Conservation (phyloP, 2,888 invertebrate species). For the Pollenia amentaria region DNA sequence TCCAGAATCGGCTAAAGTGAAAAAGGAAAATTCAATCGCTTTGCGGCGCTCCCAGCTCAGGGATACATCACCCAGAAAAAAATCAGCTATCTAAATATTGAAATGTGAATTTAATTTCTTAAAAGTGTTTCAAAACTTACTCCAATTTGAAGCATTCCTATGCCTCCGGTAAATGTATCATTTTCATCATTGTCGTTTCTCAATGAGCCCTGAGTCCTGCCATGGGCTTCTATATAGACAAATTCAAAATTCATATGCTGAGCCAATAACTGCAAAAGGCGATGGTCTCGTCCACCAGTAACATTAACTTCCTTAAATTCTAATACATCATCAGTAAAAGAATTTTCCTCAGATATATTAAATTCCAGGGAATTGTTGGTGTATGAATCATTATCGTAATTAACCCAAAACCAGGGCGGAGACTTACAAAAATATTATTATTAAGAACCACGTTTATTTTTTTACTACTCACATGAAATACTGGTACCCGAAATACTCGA, state of each 20-base stretch:
- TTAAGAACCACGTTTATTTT: not conserved
- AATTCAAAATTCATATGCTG: slow-evolving; percentile 90
- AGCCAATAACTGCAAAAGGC: slow-evolving; percentile 87
- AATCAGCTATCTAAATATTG: slow-evolving; percentile 86
- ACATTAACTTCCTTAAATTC: slow-evolving; percentile 84
- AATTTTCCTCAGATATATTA: slow-evolving; percentile 66
- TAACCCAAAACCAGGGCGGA: slow-evolving; percentile 92
- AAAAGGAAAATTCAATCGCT: slow-evolving; percentile 91
- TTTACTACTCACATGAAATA: slow-evolving; percentile 87
- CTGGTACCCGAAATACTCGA: slow-evolving; percentile 88
- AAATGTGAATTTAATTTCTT: not conserved
- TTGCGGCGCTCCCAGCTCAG: slow-evolving; percentile 90
- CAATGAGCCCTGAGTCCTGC: slow-evolving; percentile 89
- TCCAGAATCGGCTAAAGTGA: slow-evolving; percentile 91
- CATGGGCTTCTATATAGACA: slow-evolving; percentile 90
- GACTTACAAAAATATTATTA: slow-evolving; percentile 83
- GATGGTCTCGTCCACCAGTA: slow-evolving; percentile 90
- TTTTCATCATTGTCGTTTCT: slow-evolving; percentile 85
- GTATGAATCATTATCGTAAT: slow-evolving; percentile 86
- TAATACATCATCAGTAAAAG: slow-evolving; percentile 12
- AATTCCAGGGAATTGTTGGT: slow-evolving; percentile 58
- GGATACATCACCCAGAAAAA: slow-evolving; percentile 91
- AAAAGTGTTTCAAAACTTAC: slow-evolving; percentile 82
- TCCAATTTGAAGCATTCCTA: slow-evolving; percentile 89
- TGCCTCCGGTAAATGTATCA: slow-evolving; percentile 89